Evolutionary conservation across 2,797 vertebrate genomes (phyloP), one percentile per base, ranked within the genome.

Genomic region (Clarias laeviceps): DNA sequence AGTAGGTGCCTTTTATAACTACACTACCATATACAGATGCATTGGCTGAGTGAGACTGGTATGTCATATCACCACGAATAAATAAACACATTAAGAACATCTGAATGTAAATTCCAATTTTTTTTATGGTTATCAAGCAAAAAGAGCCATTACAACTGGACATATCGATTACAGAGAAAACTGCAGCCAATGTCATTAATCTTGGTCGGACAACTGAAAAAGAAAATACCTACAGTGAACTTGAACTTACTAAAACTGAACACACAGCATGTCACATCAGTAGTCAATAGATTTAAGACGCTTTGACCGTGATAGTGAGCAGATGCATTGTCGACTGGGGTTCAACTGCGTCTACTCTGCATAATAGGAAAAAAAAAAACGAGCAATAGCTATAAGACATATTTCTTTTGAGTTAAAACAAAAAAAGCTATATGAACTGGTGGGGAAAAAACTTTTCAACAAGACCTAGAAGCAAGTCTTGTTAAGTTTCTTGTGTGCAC

Each of bases 121-220:
- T 82, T 79, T 88, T 88, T 73, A 50, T 82, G 50, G 40, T 80
- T 61, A 72, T 80, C 7, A 54, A 83, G 79, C 84, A 62, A 62
- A 27, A 27, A 84, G 1, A 80, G 87, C 90, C 86, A 90, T 83
- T 90, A 82, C 90, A 89, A 89, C 87, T 11, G 14, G 22, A 18
- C 12, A 3, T 92, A 94, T 94, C 93, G 79, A 91, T 94, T 94
- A 91, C 94, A 92, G 87, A 90, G 68, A 88, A 82, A 88, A 89
- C 91, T 87, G 90, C 61, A 88, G 88, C 86, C 59, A 86, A 87
- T 87, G 89, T 85, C 82, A 94, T 91, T 92, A 88, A 93, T 91
- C 94, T 94, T 93, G 89, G 91, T 91, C 93, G 92, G 94, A 94
- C 92, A 90, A 91, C 94, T 90, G 92, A 95, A 95, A 95, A 94